Conservation (phyloP, 2,113 vertebrate species). For the Pollimyrus isidori region DNA sequence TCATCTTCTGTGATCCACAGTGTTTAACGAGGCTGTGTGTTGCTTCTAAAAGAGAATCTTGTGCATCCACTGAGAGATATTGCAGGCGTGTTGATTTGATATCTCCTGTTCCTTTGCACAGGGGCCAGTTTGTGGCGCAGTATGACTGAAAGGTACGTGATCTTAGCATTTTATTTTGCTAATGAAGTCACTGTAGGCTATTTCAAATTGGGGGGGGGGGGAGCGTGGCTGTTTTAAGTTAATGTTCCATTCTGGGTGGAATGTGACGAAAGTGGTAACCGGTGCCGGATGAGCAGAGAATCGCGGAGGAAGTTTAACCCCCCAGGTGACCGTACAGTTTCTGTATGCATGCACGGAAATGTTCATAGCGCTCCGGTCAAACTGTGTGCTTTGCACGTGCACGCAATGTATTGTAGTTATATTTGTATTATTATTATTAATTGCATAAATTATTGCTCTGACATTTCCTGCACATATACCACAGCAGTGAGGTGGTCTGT, state of each 20-base stretch:
- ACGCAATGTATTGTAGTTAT: background rate
- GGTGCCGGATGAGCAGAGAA: background rate
- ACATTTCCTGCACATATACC: too few relatives aligned
- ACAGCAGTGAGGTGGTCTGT: too few relatives aligned
- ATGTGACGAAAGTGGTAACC: background rate
- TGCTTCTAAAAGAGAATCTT: background rate
- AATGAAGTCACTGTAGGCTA: background rate
- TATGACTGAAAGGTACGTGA: constrained; percentile 73
- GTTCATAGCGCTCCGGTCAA: background rate
- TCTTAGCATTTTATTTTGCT: background rate
- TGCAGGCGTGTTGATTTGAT: background rate
- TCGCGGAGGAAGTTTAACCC: too few relatives aligned
- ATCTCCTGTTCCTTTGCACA: constrained; percentile 43
- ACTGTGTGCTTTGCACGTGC: too few relatives aligned
- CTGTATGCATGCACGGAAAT: too few relatives aligned
- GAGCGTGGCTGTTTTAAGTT: background rate
- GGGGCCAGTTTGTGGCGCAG: constrained; percentile 69
- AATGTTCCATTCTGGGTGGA: background rate
- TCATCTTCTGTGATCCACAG: background rate
- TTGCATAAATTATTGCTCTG: background rate
- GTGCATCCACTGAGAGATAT: background rate
- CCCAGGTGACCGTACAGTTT: too few relatives aligned
- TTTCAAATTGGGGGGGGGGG: background rate
- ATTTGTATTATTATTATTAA: background rate
- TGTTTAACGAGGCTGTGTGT: background rate